phyloP scores from a whole-genome alignment of 2,797 vertebrate genomes.

The Cetoscarus ocellatus region DNA sequence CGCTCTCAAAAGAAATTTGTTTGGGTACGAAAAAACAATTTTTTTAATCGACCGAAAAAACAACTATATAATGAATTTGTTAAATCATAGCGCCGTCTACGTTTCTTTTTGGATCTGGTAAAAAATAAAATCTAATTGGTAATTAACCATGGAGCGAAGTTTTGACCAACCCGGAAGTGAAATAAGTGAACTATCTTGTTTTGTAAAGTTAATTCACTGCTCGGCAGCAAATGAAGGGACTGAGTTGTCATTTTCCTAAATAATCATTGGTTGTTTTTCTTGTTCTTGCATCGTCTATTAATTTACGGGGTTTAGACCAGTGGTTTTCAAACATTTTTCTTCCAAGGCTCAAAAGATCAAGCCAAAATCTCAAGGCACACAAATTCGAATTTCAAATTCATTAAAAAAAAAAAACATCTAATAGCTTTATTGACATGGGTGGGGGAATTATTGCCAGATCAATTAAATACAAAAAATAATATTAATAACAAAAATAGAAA shows the following conservation, averaged over 20 bases:
- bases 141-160: not conserved
- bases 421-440: no score
- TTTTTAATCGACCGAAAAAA: not conserved
- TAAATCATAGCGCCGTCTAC: fast-evolving
- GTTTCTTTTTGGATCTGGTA: fast-evolving
- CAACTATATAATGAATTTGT: no score
- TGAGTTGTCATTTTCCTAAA: constrained; percentile 56
- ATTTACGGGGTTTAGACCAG: not conserved
- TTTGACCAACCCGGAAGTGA: constrained; percentile 45
- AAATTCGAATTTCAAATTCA: no score
- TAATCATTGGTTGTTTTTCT: constrained; percentile 41
- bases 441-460: no score
- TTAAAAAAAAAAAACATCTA: no score
- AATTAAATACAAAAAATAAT: no score
- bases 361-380: no score
- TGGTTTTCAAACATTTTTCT: no score
- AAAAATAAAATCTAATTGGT: not conserved
- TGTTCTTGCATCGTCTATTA: constrained; percentile 9
- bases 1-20: fast-evolving
- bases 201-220: constrained; percentile 43
- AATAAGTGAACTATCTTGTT: not conserved
- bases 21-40: not conserved
- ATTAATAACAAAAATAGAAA: no score
- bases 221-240: constrained; percentile 32
- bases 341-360: no score